Base-by-base conservation (phyloP, 2,888 invertebrate species). In the Drosophila borealis region DNA sequence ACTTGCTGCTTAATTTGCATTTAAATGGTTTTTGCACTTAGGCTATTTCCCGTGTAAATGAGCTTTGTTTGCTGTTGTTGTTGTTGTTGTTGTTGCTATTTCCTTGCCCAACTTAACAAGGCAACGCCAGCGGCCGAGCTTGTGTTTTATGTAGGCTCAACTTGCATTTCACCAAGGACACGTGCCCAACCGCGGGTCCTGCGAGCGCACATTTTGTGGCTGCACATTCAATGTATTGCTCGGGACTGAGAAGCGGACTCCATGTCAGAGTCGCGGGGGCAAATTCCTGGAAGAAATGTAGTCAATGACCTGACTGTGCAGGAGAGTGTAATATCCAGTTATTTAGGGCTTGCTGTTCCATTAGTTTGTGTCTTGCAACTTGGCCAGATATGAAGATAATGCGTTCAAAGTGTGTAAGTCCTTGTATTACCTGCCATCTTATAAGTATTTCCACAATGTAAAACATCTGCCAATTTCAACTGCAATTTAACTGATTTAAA, bases 1-100 rank as follows among this genome's bases (percentile, higher is more conserved):
- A 90, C 88, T 90, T 89, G 88, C 85, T 83, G 83, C 78, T 87
- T 91, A 90, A 90, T 90, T 90, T 90, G 90, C 90, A 90, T 90
- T 90, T 91, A 90, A 90, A 91, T 90, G 89, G 90, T 89, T 90
- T 90, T 90, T 90, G 78, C 89, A 90, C 88, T 89, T 89, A 81
- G 83, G 85, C 89, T 80, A 90, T 89, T 90, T 91, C 90, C 90
- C 84, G 84, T 90, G 87, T 87, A 91, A 90, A 91, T 90, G 89
- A 88, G 85, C 85, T 85, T 82, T 80, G 79, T 80, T 81, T 74
- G 66, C 50, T 51, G 33, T 46, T 48, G 45, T 25, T 34, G 44
- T 29, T 51, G 37, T 2, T n/a, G 17, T 59, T 48, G 10, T 36
- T 36, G 36, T 29, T 70, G 49, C 62, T 57, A 56, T 45, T 73